Evolutionary conservation across 2,113 vertebrate genomes (phyloP).

Genomic region (Ailurus styani): DNA sequence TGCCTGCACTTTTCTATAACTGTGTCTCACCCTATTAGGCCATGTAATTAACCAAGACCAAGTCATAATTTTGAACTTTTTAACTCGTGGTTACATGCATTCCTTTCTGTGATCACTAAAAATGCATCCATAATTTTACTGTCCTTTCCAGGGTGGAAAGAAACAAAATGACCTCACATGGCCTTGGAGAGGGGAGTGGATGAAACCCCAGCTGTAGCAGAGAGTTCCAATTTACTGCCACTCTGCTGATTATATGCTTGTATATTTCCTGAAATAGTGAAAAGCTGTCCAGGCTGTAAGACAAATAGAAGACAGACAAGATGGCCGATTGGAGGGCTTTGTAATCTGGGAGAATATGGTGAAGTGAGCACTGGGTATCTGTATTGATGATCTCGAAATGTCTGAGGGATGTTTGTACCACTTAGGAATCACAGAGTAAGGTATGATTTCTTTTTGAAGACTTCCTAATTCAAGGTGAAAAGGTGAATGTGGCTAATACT

Average conservation of each 20-base stretch:
- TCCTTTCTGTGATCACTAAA: background rate
- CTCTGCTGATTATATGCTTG: conserved; percentile 67
- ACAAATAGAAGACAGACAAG: conserved; percentile 44
- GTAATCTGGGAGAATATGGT: background rate
- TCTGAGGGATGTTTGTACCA: background rate
- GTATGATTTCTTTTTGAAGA: background rate
- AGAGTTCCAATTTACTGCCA: conserved; percentile 68
- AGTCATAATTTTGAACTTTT: background rate
- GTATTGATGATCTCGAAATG: background rate
- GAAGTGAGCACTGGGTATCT: background rate
- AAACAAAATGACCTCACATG: conserved; percentile 50
- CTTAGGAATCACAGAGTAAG: background rate
- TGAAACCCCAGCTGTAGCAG: conserved; percentile 64
- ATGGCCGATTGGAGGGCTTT: background rate
- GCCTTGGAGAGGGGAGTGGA: conserved; percentile 5
- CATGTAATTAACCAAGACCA: background rate
- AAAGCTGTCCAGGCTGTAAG: conserved; percentile 47
- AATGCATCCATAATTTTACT: background rate
- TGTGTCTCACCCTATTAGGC: background rate
- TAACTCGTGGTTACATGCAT: background rate
- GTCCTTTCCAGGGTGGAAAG: background rate
- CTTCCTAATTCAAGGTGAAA: background rate
- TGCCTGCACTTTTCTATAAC: background rate
- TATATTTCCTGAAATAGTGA: conserved; percentile 69
- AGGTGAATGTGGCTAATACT: background rate